Evolutionary conservation across 1,140 invertebrate genomes (phyloP).

Genomic region (Drosophila setifemur): DNA sequence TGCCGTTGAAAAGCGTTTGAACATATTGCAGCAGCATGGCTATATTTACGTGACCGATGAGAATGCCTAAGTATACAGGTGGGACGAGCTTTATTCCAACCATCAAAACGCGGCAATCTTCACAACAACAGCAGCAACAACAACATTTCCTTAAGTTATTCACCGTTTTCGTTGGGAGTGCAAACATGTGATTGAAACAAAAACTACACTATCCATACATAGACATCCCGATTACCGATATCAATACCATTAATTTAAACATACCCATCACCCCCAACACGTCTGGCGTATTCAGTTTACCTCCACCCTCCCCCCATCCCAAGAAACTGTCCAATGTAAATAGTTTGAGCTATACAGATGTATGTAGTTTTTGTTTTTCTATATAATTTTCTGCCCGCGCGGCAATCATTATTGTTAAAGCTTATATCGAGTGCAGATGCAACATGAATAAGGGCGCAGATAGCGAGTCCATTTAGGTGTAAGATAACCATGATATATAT

Average conservation of each 20-base stretch:
- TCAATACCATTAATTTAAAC: constrained; percentile 60
- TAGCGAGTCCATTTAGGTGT: constrained; percentile 31
- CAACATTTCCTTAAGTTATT: constrained; percentile 77
- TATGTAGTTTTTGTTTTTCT: constrained; percentile 58
- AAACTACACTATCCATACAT: constrained; percentile 53
- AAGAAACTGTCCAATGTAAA: constrained; percentile 69
- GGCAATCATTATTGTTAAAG: constrained; percentile 68
- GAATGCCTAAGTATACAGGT: constrained; percentile 56
- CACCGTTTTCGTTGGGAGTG: constrained; percentile 56
- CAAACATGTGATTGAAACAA: constrained; percentile 73
- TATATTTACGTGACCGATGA: constrained; percentile 89
- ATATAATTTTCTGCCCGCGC: constrained; percentile 39
- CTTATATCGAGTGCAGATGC: constrained; percentile 50
- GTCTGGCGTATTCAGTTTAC: constrained; percentile 8
- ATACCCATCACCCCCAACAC: background rate
- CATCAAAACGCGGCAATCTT: constrained; percentile 50
- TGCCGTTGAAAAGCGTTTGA: constrained; percentile 94
- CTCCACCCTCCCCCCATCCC: constrained; percentile 3
- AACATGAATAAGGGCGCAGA: constrained; percentile 31
- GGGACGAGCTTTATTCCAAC: constrained; percentile 28
- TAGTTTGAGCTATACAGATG: constrained; percentile 56
- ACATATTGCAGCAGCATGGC: constrained; percentile 92
- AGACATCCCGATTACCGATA: constrained; percentile 43
- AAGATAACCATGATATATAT: constrained; percentile 47
- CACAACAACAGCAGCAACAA: constrained; percentile 7